phyloP scores from a whole-genome alignment of 2,113 vertebrate genomes.

The Chloroceryle aenea region DNA sequence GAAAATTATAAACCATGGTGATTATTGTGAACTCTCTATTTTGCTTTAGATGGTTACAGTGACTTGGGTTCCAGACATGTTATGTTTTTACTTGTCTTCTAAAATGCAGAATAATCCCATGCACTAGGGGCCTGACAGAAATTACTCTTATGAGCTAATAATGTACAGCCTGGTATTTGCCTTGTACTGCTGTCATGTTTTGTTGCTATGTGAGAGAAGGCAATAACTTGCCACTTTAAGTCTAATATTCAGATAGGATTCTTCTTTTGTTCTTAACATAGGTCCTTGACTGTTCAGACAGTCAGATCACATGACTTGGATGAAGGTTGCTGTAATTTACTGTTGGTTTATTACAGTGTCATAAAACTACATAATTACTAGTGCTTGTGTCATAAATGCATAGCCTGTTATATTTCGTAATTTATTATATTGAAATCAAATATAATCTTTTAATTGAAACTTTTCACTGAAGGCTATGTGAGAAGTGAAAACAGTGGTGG shows the following conservation, averaged over 20 bases:
- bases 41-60: not conserved
- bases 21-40: not conserved
- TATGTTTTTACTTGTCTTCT: not conserved
- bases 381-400: not conserved
- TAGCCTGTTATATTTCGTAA: not conserved
- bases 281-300: slow-evolving; percentile 56
- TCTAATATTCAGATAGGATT: slow-evolving; percentile 36
- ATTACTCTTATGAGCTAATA: slow-evolving; percentile 12
- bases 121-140: not conserved
- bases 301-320: slow-evolving; percentile 34
- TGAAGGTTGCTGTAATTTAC: slow-evolving; percentile 24
- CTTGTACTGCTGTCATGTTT: slow-evolving; percentile 46
- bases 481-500: not conserved
- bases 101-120: not conserved
- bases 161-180: slow-evolving; percentile 32
- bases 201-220: slow-evolving; percentile 56
- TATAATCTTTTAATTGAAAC: not conserved
- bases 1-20: not conserved
- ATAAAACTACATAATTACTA: not conserved
- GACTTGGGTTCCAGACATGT: not conserved
- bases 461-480: not conserved
- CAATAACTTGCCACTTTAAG: slow-evolving; percentile 53
- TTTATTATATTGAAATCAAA: not conserved
- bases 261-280: slow-evolving; percentile 64
- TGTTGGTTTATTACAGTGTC: slow-evolving; percentile 10